A percentile compares a stretch with the other conserved stretches of the same genome.
phyloP scores from a whole-genome alignment of 2,797 vertebrate genomes.

The Lepilemur ruficaudatus region DNA sequence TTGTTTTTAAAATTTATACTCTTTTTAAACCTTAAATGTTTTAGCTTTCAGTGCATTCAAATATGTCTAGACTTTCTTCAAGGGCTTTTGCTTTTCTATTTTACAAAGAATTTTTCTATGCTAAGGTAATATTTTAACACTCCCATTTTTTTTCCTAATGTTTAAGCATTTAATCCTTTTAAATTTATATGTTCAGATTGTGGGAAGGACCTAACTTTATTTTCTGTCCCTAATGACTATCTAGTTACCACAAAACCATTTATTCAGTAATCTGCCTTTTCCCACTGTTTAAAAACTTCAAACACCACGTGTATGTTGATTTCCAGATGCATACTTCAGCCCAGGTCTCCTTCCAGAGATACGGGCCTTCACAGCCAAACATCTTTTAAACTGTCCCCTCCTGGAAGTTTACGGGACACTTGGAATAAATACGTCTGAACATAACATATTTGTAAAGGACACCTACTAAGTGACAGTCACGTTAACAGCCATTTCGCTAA shows the following conservation, averaged over 20 bases:
- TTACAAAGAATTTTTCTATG: neutral
- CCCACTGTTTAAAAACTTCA: neutral
- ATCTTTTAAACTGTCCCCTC: neutral
- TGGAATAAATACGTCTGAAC: neutral
- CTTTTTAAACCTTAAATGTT: neutral
- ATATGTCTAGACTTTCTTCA: neutral
- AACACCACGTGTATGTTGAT: neutral
- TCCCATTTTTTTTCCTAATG: neutral
- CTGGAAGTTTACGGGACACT: neutral
- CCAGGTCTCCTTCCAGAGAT: neutral
- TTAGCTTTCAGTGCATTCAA: neutral
- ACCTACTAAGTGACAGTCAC: neutral
- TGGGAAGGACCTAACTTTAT: neutral
- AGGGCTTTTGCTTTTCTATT: neutral
- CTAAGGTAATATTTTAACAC: neutral
- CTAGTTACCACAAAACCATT: neutral
- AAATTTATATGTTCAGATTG: neutral
- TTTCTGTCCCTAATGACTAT: neutral
- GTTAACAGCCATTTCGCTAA: neutral
- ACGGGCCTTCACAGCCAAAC: neutral
- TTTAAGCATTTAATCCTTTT: neutral
- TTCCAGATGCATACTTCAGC: neutral
- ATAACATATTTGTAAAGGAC: too few species aligned
- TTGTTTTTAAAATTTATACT: neutral
- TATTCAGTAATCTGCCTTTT: neutral